Percentiles rank a stretch among this genome's conserved stretches.
phyloP scores from a whole-genome alignment of 2,888 invertebrate genomes.

The Crematogaster levior region DNA sequence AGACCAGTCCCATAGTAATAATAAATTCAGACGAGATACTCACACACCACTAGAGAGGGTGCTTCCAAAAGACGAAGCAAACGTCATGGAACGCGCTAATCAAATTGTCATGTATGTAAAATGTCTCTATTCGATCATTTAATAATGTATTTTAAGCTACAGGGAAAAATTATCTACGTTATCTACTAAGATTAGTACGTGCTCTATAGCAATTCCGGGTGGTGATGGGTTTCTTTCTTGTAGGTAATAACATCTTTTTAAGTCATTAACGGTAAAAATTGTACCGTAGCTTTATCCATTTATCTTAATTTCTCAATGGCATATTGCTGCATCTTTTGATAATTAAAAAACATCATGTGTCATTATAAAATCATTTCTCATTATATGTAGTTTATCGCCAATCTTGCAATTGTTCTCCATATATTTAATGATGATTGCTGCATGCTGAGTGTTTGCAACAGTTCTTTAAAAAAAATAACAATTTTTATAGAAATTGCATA shows the following conservation, averaged over 20 bases:
- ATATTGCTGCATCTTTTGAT: conserved; percentile 21
- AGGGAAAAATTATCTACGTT: conserved; percentile 62
- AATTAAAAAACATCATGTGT: neutral
- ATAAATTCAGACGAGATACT: conserved; percentile 84
- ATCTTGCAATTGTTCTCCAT: conserved; percentile 23
- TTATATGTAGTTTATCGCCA: neutral
- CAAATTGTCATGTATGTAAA: conserved; percentile 94
- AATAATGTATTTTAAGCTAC: conserved; percentile 73
- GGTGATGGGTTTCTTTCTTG: conserved; percentile 75
- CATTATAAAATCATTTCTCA: conserved; percentile 24
- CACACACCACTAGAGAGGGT: conserved; percentile 87
- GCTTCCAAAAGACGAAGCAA: conserved; percentile 91
- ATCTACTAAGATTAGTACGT: conserved; percentile 68
- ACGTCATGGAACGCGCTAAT: conserved; percentile 94
- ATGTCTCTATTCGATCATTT: conserved; percentile 66
- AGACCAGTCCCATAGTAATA: conserved; percentile 84
- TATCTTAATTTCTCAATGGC: conserved; percentile 48
- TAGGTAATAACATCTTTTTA: conserved; percentile 72
- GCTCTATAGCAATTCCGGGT: conserved; percentile 73
- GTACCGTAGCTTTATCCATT: conserved; percentile 64
- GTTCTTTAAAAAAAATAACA: neutral
- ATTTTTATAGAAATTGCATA: conserved; percentile 1
- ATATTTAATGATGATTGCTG: conserved; percentile 56
- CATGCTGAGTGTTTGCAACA: conserved; percentile 63
- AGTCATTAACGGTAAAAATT: conserved; percentile 59